Evolutionary conservation across 2,113 vertebrate genomes (phyloP).

Genomic region (Leucopsar rothschildi): DNA sequence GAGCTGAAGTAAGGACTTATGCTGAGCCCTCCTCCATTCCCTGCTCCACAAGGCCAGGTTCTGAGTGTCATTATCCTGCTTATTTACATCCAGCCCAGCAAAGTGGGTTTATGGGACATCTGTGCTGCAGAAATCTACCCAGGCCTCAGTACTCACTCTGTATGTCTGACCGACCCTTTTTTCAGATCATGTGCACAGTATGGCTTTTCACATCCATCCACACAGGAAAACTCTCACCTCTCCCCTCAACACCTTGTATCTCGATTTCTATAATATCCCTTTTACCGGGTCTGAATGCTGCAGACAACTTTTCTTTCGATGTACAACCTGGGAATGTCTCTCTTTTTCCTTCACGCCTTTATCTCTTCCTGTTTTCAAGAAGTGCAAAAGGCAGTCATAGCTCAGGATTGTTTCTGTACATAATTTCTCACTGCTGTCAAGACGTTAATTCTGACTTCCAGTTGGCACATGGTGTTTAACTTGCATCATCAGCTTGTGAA

Average conservation of each 20-base stretch:
- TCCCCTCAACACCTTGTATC: background rate
- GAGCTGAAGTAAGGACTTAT: background rate
- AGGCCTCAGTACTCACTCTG: background rate
- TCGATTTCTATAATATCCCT: background rate
- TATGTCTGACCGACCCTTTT: background rate
- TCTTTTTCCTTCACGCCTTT: background rate
- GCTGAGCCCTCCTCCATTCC: background rate
- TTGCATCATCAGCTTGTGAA: background rate
- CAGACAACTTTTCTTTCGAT: background rate
- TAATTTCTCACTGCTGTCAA: background rate
- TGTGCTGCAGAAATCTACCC: background rate
- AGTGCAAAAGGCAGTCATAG: background rate
- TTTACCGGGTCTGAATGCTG: background rate
- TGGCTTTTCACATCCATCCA: background rate
- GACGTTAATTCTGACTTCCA: background rate
- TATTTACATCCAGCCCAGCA: background rate
- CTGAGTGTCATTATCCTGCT: background rate
- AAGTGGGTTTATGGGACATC: background rate
- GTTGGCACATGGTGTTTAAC: background rate
- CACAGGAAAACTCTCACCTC: background rate
- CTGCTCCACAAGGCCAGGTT: background rate
- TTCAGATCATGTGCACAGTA: background rate
- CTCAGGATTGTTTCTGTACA: background rate
- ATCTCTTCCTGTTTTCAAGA: background rate
- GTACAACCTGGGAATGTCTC: fast-evolving